Evolutionary conservation across 2,888 invertebrate genomes (phyloP), one percentile per base, ranked within the genome.

Genomic region (Cabera pusaria): DNA sequence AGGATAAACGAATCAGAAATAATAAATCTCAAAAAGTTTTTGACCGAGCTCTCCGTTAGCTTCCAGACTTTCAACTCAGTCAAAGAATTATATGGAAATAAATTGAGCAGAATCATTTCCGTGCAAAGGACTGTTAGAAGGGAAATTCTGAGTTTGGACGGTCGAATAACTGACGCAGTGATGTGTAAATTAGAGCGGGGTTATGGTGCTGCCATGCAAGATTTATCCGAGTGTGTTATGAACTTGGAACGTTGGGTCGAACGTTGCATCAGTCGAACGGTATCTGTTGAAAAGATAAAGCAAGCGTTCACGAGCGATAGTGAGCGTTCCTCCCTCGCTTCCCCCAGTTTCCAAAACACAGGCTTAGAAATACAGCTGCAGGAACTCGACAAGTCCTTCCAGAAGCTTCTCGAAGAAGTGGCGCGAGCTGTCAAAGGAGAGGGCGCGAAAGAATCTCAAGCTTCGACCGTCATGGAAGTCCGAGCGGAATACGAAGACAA

Each of bases 401-500:
- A 78, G 63, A 81, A 73, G 55, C 66, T 85, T 42, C 52, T 80
- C 11, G 78, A 77, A 25, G 85, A 86, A 31, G 70, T 76, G 1
- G 57, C 61, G 1, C 67, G 77, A 1, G 79, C 80, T 6, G 59
- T 53, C 36, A 72, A 63, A 7, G 72, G 68, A 0, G 77, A 78
- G 6, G 72, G 74, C 1, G 70, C 69, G 0, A 64, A 55, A 24
- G 78, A 74, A 20, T 43, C 65, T 2, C 77, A 75, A 36, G 63
- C 75, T 1, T 49, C 68, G 24, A 82, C 85, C 0, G 69, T 91
- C 22, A 82, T 86, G 68, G 91, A 92, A 37, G 83, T 93, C 2
- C 86, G 92, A 35, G 85, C 83, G 8, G 94, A 94, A 61, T 93
- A 95, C 64, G 95, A 94, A 59, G 90, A 90, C 51, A 95, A 95